Evolutionary conservation across 2,888 invertebrate genomes (phyloP), one percentile per base, ranked within the genome.

Genomic region (Mantis religiosa): DNA sequence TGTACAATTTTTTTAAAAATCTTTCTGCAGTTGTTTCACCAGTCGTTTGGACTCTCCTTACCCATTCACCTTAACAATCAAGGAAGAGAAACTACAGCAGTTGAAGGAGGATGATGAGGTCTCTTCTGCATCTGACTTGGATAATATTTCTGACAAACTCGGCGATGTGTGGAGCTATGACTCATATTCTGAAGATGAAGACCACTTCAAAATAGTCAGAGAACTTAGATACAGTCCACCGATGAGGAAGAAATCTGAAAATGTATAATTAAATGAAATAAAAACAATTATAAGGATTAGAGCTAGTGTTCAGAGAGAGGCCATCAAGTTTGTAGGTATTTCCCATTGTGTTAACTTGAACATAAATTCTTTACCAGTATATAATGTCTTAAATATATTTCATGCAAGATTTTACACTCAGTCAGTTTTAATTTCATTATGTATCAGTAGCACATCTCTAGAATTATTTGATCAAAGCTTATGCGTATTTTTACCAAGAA

Each of bases 41-140:
- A 89, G 89, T 84, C 87, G 87, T 71, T 28, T 85, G 25, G 71
- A 87, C 12, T 86, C 86, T 47, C 84, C 84, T 1, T 87, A 47
- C 12, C 81, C 71, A n/a, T 83, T 81, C 25, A 71, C 90, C 14
- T 28, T 88, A 34, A 89, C 89, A 25, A 25, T 81, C 25, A 82
- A 87, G 34, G 30, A 71, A 20, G 84, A 90, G 82, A 85, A 89
- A 47, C 71, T 88, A 15, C 82, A 30, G 8, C 41, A 82, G 41
- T 25, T 81, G 25, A n/a, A n/a, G n/a, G 82, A 87, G 27, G 30
- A 71, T 0, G 54, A 71, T 20, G 20, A 71, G 3, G 8, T n/a
- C n/a, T n/a, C n/a, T n/a, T n/a, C n/a, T n/a, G n/a, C n/a, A n/a
- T n/a, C n/a, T n/a, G n/a, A n/a, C n/a, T n/a, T n/a, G n/a, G n/a